Base-by-base conservation (phyloP, 2,797 vertebrate genomes). In the Antennarius maculatus region DNA sequence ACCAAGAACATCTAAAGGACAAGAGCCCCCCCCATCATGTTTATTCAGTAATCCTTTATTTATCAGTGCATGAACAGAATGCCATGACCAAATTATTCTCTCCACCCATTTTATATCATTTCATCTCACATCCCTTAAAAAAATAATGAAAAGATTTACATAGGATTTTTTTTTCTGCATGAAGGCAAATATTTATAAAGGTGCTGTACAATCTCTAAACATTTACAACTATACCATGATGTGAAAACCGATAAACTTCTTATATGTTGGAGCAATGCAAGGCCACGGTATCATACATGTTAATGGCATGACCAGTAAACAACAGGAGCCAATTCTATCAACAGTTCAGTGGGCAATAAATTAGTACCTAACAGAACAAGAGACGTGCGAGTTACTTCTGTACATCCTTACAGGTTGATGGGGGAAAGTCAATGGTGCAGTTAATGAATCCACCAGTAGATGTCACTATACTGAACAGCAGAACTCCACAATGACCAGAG, bases 201-300 rank as follows among this genome's bases (percentile, higher is more conserved):
- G 94, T 95, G 95, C 95, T 99, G 97, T 99, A 99, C 97, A 99
- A 90, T 97, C 95, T 97, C 96, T 95, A 96, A 97, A 98, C 97
- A 98, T 98, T 98, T 97, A 98, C 95, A 99, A 93, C 95, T 94
- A 93, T 94, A 93, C 92, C 84, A 93, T 94, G 93, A 93, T 89
- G 89, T 91, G 84, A 87, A 92, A 92, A 91, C 84, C 82, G 81
- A 90, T 86, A 90, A 61, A 80, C 89, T 88, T 90, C 85, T 48
- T 56, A 76, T 75, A 69, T 74, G 89, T 90, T 86, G 77, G 91
- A 92, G 92, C 93, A 88, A 96, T 94, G 94, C 96, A 97, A 97
- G 96, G 96, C 97, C 96, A 95, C 95, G 41, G 83, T 92, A 85
- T 94, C 88, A 86, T 79, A 92, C 89, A 78, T 85, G 79, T 77